Evolutionary conservation across 2,888 invertebrate genomes (phyloP), one percentile per base, ranked within the genome.

Genomic region (Notodonta ziczac): DNA sequence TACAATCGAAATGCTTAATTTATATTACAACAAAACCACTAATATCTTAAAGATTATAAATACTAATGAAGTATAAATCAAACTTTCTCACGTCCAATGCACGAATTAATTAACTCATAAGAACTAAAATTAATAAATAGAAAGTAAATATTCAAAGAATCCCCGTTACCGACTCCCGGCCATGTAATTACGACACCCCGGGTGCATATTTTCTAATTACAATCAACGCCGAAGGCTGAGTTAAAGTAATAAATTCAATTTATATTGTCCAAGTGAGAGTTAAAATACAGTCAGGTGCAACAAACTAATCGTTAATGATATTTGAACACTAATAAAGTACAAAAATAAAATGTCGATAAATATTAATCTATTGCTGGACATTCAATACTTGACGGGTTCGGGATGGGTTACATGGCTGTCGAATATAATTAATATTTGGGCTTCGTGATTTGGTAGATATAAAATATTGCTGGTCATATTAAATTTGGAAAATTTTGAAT

Each of bases 261-360:
- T 71, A 72, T 74, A 76, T 73, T 70, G 73, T 74, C 57, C 58
- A 65, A 73, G 65, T 69, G 63, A 69, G 65, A 66, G 66, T 60
- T 63, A 57, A 65, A 71, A 72, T 71, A 76, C 73, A 80, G 81
- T 84, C 83, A 82, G 83, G 82, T 85, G 88, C 84, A 82, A 85
- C 82, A 83, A 84, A 84, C 82, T 88, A 87, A 87, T 87, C 85
- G 85, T 87, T 91, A 91, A 91, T 89, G 90, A 89, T 88, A 90
- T 88, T 85, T 87, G 89, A 89, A 89, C 86, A 86, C 86, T 87
- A 89, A 88, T 90, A 90, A 89, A 89, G 79, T 89, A 87, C 81
- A 85, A 86, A 84, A 89, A 86, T 90, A 87, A 89, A 89, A 87
- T 80, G 84, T 84, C 88, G 73, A 89, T 91, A 90, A 91, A 89